A percentile compares a stretch with the other conserved stretches of the same genome.
Conservation (phyloP, 2,888 invertebrate genomes). For the Euspilapteryx auroguttella region DNA sequence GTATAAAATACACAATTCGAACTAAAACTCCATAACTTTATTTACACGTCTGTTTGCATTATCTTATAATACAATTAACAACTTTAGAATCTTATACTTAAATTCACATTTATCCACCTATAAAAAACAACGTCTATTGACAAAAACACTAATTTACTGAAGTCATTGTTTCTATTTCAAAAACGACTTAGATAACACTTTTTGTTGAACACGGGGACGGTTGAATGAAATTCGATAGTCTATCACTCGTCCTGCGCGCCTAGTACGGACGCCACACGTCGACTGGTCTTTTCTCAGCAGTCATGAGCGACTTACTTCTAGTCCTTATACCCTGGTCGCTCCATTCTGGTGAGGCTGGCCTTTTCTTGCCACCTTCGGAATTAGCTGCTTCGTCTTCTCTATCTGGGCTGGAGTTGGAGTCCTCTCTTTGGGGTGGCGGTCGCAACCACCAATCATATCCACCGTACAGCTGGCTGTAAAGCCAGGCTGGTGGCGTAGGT, state of each 20-base stretch:
- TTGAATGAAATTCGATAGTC: neutral
- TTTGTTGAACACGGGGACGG: neutral
- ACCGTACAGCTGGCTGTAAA: conserved; percentile 76
- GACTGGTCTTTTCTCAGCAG: conserved; percentile 55
- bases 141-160: conserved; percentile 27
- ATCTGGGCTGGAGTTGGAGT: conserved; percentile 41
- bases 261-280: conserved; percentile 83
- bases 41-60: conserved; percentile 51
- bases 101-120: conserved; percentile 54
- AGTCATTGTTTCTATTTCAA: neutral
- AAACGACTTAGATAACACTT: neutral
- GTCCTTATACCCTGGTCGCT: conserved; percentile 38
- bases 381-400: conserved; percentile 29
- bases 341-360: conserved; percentile 59
- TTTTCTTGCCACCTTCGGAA: conserved; percentile 45
- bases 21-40: conserved; percentile 55
- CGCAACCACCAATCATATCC: conserved; percentile 71
- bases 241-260: too few relatives aligned
- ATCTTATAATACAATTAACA: conserved; percentile 59
- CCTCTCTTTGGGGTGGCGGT: conserved; percentile 41
- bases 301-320: conserved; percentile 41
- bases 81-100: conserved; percentile 32
- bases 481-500: conserved; percentile 77
- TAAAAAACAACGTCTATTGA: conserved; percentile 46
- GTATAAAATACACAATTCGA: too few relatives aligned